Percentiles rank a stretch among this genome's conserved stretches.
Evolutionary conservation across 1,140 invertebrate species (phyloP).

Genomic region (Portunus trituberculatus): DNA sequence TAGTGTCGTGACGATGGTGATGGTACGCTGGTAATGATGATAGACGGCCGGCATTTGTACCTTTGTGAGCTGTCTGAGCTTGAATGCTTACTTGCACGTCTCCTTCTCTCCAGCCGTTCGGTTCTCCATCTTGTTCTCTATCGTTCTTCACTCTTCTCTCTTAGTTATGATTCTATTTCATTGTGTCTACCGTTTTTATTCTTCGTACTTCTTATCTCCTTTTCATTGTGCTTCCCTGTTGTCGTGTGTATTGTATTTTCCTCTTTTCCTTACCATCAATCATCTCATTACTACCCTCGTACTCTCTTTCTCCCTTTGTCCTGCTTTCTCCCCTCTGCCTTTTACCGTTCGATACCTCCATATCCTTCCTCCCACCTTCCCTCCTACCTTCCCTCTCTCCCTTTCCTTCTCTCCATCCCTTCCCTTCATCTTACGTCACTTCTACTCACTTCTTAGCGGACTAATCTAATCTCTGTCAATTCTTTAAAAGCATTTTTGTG

Average conservation of each 20-base stretch:
- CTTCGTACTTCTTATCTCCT: neutral
- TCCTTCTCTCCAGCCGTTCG: neutral
- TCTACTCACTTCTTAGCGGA: neutral
- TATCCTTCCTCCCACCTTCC: neutral
- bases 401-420: neutral
- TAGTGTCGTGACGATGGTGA: neutral
- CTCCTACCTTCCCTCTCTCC: neutral
- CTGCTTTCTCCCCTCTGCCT: neutral
- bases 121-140: neutral
- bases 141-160: neutral
- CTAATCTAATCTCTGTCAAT: slow-evolving; percentile 2
- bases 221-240: neutral
- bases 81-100: neutral
- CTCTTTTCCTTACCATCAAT: neutral
- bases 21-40: neutral
- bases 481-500: slow-evolving; percentile 24
- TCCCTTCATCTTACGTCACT: slow-evolving; percentile 18
- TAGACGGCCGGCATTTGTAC: neutral
- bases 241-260: neutral
- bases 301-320: neutral
- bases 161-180: neutral
- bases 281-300: neutral
- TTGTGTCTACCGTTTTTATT: neutral
- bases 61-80: neutral
- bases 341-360: neutral